Percentiles rank a stretch among this genome's conserved stretches.
phyloP scores from a whole-genome alignment of 1,140 invertebrate species.

The Kradibia gibbosae region DNA sequence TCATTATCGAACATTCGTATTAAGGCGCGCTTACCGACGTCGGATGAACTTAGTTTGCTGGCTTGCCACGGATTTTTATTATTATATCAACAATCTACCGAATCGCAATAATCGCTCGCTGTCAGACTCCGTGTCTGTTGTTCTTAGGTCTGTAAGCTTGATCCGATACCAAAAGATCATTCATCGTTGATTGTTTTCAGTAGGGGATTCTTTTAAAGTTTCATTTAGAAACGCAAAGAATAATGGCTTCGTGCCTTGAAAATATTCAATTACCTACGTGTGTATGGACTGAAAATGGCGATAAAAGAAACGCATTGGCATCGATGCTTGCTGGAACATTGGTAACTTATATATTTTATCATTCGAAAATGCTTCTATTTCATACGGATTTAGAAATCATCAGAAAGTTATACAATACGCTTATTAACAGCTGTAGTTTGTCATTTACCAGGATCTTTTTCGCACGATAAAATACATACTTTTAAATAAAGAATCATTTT shows the following conservation, averaged over 20 bases:
- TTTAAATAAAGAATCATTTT: too few relatives aligned
- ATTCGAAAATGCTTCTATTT: background rate
- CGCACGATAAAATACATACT: too few relatives aligned
- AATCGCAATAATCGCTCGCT: too few relatives aligned
- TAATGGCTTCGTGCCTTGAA: slow-evolving; percentile 70
- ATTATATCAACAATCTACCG: background rate
- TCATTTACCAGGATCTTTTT: too few relatives aligned
- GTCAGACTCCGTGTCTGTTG: background rate
- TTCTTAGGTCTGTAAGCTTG: background rate
- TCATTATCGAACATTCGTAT: too few relatives aligned
- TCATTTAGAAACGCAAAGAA: background rate
- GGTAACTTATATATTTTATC: slow-evolving; percentile 73
- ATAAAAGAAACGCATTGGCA: slow-evolving; percentile 86
- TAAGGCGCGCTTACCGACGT: too few relatives aligned
- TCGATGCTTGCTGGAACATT: slow-evolving; percentile 88
- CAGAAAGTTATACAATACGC: too few relatives aligned
- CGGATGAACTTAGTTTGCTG: too few relatives aligned
- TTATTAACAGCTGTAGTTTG: too few relatives aligned
- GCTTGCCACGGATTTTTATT: background rate
- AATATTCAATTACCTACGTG: slow-evolving; percentile 74
- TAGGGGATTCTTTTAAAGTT: background rate
- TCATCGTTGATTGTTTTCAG: background rate
- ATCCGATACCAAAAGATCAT: background rate
- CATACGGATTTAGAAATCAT: background rate
- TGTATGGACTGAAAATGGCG: slow-evolving; percentile 78